phyloP scores from a whole-genome alignment of 2,113 vertebrate species.

The Nothocercus nigrocapillus region DNA sequence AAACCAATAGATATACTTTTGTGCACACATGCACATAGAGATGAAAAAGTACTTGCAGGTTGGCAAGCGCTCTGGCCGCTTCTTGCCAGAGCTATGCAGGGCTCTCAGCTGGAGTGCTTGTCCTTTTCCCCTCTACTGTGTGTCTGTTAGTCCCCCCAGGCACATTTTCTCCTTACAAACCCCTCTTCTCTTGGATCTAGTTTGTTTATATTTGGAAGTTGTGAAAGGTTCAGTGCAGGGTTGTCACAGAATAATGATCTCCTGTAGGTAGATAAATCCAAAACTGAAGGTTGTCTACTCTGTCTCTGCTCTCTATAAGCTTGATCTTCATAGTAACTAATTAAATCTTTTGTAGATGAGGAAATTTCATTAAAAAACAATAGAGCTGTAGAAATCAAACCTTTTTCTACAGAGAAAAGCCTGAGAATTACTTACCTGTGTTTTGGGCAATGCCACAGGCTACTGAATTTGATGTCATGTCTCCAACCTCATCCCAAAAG shows the following conservation, averaged over 20 bases:
- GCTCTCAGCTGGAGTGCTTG: constrained; percentile 42
- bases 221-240: fast-evolving
- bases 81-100: constrained; percentile 64
- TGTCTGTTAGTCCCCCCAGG: constrained; percentile 13
- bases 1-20: constrained; percentile 31
- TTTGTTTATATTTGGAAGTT: not conserved
- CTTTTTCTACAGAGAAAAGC: not conserved
- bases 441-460: not conserved
- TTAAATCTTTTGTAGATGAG: not conserved
- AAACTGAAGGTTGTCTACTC: not conserved
- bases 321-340: not conserved
- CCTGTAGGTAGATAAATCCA: not conserved
- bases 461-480: not conserved
- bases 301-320: not conserved
- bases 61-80: constrained; percentile 41
- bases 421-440: not conserved
- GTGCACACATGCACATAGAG: not conserved
- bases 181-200: not conserved
- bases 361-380: not conserved
- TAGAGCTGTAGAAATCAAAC: not conserved
- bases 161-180: not conserved
- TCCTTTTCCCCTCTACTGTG: not conserved
- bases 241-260: not conserved
- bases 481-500: not conserved
- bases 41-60: constrained; percentile 48